Percentiles rank a stretch among this genome's conserved stretches.
Evolutionary conservation across 2,888 invertebrate species (phyloP).

Genomic region (Caenorhabditis sp.): DNA sequence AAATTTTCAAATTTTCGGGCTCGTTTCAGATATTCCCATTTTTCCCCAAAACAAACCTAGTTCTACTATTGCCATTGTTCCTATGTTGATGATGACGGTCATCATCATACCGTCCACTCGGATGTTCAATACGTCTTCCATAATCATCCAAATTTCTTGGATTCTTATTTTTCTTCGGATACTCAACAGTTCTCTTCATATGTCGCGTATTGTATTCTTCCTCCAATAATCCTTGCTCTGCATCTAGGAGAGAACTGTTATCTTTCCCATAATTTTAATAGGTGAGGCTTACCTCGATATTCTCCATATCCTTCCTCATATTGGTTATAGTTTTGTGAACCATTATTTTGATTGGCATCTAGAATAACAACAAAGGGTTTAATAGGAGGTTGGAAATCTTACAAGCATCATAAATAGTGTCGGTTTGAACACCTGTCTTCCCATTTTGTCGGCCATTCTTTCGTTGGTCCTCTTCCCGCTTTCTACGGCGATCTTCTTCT

Average conservation of each 20-base stretch:
- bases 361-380: not conserved
- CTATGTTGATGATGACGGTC: not conserved
- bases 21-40: too few species aligned
- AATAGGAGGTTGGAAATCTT: not conserved
- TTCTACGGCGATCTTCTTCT: conserved; percentile 17
- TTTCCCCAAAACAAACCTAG: not conserved
- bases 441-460: not conserved
- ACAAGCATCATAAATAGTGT: conserved; percentile 14
- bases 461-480: conserved; percentile 8
- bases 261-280: too few species aligned
- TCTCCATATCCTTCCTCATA: not conserved
- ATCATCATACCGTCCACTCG: not conserved
- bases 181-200: conserved; percentile 21
- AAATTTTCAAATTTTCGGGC: too few species aligned
- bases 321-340: not conserved
- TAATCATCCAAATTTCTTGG: not conserved
- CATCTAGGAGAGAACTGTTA: conserved; percentile 14
- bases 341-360: not conserved
- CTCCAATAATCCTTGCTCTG: conserved; percentile 27
- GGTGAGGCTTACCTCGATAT: not conserved
- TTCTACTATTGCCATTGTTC: not conserved
- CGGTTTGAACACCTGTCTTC: not conserved
- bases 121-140: not conserved
- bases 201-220: conserved; percentile 29
- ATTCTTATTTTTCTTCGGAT: conserved; percentile 11